Conservation (phyloP, 2,888 invertebrate genomes). For the Siphlonurus alternatus region DNA sequence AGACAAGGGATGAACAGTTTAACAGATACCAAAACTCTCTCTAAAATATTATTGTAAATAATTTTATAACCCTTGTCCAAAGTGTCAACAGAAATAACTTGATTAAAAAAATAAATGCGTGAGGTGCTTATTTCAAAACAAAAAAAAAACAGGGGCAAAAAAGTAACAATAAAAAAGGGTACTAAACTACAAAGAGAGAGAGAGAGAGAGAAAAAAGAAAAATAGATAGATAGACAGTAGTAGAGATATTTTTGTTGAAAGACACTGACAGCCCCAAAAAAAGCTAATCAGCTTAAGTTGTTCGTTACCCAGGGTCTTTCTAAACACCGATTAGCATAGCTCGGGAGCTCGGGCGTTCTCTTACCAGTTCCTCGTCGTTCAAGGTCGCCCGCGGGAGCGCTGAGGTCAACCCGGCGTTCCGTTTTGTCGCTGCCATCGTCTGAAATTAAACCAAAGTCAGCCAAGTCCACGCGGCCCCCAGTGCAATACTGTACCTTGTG, state of each 20-base stretch:
- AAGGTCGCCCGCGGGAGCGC: conserved; percentile 93
- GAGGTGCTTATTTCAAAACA: no score
- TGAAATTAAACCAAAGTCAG: conserved; percentile 38
- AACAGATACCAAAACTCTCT: not conserved
- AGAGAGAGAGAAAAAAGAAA: conserved; percentile 6
- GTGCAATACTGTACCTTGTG: no score
- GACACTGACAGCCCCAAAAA: no score
- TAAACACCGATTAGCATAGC: not conserved
- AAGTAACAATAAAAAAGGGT: not conserved
- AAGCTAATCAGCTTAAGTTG: not conserved
- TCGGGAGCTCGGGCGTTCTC: conserved; percentile 19
- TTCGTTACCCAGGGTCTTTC: no score
- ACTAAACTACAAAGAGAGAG: conserved; percentile 6
- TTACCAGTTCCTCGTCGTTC: conserved; percentile 98
- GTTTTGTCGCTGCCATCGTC: conserved; percentile 99
- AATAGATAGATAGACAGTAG: conserved; percentile 5
- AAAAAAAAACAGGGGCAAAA: not conserved
- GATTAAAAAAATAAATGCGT: not conserved
- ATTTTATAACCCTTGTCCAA: not conserved
- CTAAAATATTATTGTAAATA: not conserved
- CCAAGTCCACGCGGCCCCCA: conserved; percentile 1
- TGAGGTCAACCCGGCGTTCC: conserved; percentile 93
- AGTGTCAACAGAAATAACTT: not conserved
- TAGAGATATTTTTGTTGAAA: no score
- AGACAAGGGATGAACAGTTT: not conserved